These are phyloP conservation scores for Leptestheria dahalacensis DNA, from an alignment of 1,140 invertebrate genomes.

Conservation along the genomic window DNA sequence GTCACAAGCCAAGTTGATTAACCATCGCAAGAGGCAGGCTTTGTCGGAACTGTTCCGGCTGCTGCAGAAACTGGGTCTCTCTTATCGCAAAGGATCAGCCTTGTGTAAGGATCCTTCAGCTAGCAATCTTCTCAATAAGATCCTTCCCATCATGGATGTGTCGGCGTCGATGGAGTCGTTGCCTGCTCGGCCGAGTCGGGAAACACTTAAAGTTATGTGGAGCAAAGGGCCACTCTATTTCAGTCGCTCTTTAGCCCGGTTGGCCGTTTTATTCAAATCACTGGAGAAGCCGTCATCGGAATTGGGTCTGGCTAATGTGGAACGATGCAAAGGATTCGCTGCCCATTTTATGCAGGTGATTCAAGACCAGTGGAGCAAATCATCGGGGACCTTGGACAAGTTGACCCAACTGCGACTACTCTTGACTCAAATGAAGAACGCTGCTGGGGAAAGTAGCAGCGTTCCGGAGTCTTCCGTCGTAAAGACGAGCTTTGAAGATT, in stretches of 20 bases:
- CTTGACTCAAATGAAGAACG: background rate
- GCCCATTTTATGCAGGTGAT: conserved; percentile 21
- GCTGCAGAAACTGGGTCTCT: conserved; percentile 53
- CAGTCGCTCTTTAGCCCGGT: conserved; percentile 48
- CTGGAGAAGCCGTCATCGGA: conserved; percentile 53
- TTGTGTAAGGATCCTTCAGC: conserved; percentile 17
- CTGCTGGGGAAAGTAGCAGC: background rate
- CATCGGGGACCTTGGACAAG: background rate
- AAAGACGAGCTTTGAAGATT: background rate
- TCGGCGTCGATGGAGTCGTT: background rate
- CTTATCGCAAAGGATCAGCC: conserved; percentile 52
- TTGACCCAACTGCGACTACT: conserved; percentile 5
- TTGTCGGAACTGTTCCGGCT: conserved; percentile 69
- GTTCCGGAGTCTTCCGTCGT: background rate
- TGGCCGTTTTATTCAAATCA: conserved; percentile 45
- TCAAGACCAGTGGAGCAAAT: conserved; percentile 9
- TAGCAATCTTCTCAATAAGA: background rate
- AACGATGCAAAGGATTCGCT: conserved; percentile 67
- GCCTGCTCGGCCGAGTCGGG: conserved; percentile 13
- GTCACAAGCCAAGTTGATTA: conserved; percentile 49
- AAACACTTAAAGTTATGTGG: conserved; percentile 39
- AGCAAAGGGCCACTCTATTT: conserved; percentile 58
- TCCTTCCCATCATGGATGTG: conserved; percentile 8
- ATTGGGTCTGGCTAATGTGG: conserved; percentile 59
- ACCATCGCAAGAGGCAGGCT: conserved; percentile 66